Conservation (phyloP, 2,113 vertebrate species). For the Ptyas mucosa region DNA sequence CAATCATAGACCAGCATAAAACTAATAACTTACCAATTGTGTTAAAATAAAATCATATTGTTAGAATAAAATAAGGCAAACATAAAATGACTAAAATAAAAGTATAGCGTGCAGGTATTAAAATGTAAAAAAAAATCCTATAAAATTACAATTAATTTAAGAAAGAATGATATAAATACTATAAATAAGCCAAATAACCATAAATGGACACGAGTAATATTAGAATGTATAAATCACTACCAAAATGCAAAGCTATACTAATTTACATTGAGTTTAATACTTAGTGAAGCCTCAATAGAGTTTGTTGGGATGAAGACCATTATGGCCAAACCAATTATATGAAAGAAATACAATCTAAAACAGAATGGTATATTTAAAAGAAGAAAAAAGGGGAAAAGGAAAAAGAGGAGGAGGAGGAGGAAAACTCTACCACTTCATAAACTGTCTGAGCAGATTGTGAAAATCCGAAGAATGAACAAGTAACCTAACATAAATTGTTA, state of each 20-base stretch:
- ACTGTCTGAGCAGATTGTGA: no score
- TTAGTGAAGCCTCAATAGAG: not conserved
- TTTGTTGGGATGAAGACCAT: not conserved
- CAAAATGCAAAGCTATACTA: not conserved
- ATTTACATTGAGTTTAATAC: not conserved
- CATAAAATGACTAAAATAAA: not conserved
- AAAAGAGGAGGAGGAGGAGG: no score
- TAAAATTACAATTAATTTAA: no score
- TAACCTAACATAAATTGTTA: no score
- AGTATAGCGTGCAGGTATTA: not conserved
- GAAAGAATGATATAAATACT: not conserved
- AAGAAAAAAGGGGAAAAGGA: no score
- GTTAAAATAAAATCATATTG: not conserved
- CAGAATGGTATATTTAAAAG: not conserved
- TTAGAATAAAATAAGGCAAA: not conserved
- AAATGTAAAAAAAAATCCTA: not conserved
- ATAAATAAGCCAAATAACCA: not conserved
- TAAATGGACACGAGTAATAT: not conserved
- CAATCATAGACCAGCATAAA: not conserved
- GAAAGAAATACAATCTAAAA: not conserved
- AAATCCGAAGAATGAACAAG: no score
- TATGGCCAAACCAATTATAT: not conserved
- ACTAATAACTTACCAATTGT: not conserved
- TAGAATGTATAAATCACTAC: not conserved
- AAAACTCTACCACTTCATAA: no score